These are phyloP conservation scores for Melolontha melolontha DNA, from an alignment of 2,888 invertebrate genomes.

Conservation along the genomic window DNA sequence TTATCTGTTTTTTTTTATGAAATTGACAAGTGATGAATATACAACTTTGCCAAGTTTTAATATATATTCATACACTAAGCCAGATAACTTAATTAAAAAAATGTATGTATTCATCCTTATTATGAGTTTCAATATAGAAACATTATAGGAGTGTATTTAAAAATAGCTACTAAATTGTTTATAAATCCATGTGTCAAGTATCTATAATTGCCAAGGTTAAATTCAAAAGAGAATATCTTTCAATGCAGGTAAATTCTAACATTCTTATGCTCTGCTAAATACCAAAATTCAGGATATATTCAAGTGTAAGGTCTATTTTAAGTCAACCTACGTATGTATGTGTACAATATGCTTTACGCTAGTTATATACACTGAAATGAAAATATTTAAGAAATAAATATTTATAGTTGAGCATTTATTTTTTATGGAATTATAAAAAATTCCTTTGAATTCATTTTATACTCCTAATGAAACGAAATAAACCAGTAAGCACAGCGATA, in stretches of 20 bases:
- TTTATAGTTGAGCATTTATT: conserved; percentile 22
- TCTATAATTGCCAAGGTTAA: conserved; percentile 25
- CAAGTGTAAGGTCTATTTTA: conserved; percentile 15
- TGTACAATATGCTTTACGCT: conserved; percentile 2
- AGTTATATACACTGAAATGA: conserved; percentile 1
- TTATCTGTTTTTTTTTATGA: not conserved
- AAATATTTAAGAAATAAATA: conserved; percentile 21
- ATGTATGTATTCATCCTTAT: not conserved
- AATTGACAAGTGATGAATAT: not conserved
- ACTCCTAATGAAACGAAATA: not conserved
- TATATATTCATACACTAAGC: not conserved
- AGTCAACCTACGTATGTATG: not conserved
- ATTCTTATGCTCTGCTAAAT: no score
- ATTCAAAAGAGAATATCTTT: conserved; percentile 15
- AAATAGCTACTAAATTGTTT: conserved; percentile 22
- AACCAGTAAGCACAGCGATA: not conserved
- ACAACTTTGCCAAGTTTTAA: not conserved
- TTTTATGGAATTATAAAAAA: conserved; percentile 23
- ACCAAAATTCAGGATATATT: no score
- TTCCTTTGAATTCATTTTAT: not conserved
- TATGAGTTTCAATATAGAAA: not conserved
- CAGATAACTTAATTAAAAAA: no score
- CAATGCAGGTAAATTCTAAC: not conserved
- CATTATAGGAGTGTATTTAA: no score
- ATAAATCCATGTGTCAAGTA: not conserved